phyloP scores from a whole-genome alignment of 1,140 invertebrate genomes.

The Parapsyche elsis region DNA sequence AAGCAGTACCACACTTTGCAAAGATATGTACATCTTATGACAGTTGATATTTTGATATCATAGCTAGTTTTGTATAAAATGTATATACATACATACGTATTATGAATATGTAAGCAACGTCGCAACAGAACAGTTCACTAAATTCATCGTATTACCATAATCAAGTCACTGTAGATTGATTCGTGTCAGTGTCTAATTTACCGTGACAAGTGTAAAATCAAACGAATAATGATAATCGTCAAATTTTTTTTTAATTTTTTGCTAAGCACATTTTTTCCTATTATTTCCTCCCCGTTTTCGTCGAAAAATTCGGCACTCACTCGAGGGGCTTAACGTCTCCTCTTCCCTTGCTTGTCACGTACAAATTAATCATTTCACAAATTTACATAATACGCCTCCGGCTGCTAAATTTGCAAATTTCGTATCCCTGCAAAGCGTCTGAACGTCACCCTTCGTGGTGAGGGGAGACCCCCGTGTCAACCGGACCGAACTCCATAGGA shows the following conservation, averaged over 20 bases:
- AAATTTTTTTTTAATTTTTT: slow-evolving; percentile 14
- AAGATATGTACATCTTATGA: too few relatives aligned
- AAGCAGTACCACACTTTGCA: too few relatives aligned
- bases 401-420: slow-evolving; percentile 44
- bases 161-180: not conserved
- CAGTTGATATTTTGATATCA: not conserved
- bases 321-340: slow-evolving; percentile 20
- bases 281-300: not conserved
- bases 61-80: too few relatives aligned
- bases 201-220: not conserved
- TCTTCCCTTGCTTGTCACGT: slow-evolving; percentile 44
- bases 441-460: not conserved
- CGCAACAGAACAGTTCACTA: not conserved
- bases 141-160: not conserved
- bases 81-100: too few relatives aligned
- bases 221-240: slow-evolving; percentile 15
- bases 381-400: slow-evolving; percentile 44
- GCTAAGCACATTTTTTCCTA: not conserved
- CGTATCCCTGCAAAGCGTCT: slow-evolving; percentile 1
- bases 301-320: not conserved
- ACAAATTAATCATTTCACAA: slow-evolving; percentile 45
- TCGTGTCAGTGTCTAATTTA: not conserved
- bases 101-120: too few relatives aligned
- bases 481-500: not conserved
- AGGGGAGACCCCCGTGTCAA: not conserved